Evolutionary conservation across 2,797 vertebrate species (phyloP), one percentile per base, ranked within the genome.

Genomic region (Gymnothorax reevesii): DNA sequence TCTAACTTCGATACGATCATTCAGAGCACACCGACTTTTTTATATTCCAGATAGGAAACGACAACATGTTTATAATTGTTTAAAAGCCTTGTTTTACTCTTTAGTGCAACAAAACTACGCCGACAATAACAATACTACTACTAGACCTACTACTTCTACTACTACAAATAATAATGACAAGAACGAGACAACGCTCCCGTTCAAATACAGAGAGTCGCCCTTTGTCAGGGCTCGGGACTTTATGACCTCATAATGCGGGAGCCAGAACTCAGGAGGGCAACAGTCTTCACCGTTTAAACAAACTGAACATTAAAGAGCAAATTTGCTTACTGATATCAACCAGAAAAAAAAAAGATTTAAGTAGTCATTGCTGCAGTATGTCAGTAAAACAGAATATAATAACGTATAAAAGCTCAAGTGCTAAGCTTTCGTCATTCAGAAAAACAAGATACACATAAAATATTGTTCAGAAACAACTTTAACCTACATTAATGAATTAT

Each of bases 141-240:
- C 9, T 3, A 62, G n/a, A n/a, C n/a, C 59, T 12, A 62, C 60
- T 13, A 62, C 60, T 13, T 20, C 60, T 13, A 62, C 60, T 13
- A 90, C 87, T 93, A 93, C 94, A 95, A 90, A 87, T 93, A 93
- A 94, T 95, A 93, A 93, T 13, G 27, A 73, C 88, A 71, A 64
- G 5, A 33, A 27, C 93, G 94, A 96, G 95, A 91, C 92, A 94
- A 94, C 96, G 96, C 94, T 94, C 93, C 93, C 93, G 92, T 92
- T 90, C 88, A 90, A 75, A 91, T 73, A 91, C 94, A 89, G 93
- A 92, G 93, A 82, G 90, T 87, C 87, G 89, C 91, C 69, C 96
- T 91, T 94, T 96, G 93, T 92, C 92, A 90, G 94, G 91, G 90
- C 87, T 93, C 86, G 92, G 88, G 88, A 94, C 90, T 97, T 97